Base-by-base conservation (phyloP, 2,888 invertebrate species). In the Halictus ligatus region DNA sequence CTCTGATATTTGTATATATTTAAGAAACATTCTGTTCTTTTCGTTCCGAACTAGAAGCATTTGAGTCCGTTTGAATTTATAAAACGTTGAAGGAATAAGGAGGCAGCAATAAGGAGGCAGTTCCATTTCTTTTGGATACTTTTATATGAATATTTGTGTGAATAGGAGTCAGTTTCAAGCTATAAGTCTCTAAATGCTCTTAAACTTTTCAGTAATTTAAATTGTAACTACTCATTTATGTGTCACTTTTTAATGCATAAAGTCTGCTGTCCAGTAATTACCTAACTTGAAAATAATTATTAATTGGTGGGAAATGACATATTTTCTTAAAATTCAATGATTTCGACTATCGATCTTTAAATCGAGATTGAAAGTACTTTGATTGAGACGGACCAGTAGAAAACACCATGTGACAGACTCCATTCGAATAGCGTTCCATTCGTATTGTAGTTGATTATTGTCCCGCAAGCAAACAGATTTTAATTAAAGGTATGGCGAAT, bases 401-500 rank as follows among this genome's bases (percentile, higher is more conserved):
- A 29, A 29, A 29, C 2, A 1, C 21, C 2, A 54, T 8, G 21
- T n/a, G 10, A 21, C 54, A 67, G 25, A 48, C 35, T 5, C 15
- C 18, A 74, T 75, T 58, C 6, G 21, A 50, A 54, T 5, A 29
- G 29, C 67, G 46, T 71, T 76, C 15, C 15, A 10, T 2, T 8
- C 13, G 29, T 79, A 50, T 80, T 54, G 72, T 69, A 58, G 54
- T 40, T 48, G 74, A 72, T 72, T 46, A 54, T 7, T 73, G 18
- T 0, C 18, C n/a, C 40, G 46, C 64, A 18, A 43, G 12, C 50
- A 40, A 74, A 40, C 67, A 50, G 48, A 60, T 89, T 64, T 86
- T 81, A 89, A 90, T 85, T 78, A 82, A 84, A 77, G 21, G 29
- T 77, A 78, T 72, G 29, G 46, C 12, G 83, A 86, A 84, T 81